Evolutionary conservation across 2,797 vertebrate species (phyloP), one percentile per base, ranked within the genome.

Genomic region (Artibeus lituratus): DNA sequence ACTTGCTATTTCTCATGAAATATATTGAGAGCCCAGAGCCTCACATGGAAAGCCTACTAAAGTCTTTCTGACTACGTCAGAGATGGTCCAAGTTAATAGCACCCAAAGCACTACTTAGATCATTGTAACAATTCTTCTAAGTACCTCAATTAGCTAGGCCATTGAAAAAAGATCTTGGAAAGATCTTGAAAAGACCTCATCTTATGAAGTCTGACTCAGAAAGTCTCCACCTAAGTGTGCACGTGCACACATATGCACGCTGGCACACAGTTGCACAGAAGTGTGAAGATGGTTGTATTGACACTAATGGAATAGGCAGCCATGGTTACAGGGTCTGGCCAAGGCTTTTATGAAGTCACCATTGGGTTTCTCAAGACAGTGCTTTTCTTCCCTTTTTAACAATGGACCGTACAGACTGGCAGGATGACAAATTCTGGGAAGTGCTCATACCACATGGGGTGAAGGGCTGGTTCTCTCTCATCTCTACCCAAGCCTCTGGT

Each of bases 361-460:
- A 2, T 2, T 29, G 39, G 39, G 1, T 77, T 88, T 86, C 67
- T 85, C 55, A 67, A 35, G 70, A 39, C 2, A 49, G 39, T 0
- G 16, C 7, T 44, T 83, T 29, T 24, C 37, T 51, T 9, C 26
- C 16, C 18, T 51, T 22, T 24, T 69, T 12, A n/a, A 8, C n/a
- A 84, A 6, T 59, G 59, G 16, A n/a, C 4, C 19, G 5, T 4
- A 1, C 32, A 1, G 22, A 29, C 42, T 8, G 4, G 85, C 2
- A 0, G 10, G 29, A 7, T 0, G 0, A 26, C 29, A n/a, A 29
- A 4, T 57, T 73, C 37, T 42, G 72, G 35, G 5, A 21, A 37
- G 18, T n/a, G 42, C 15, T 72, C 65, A 11, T 44, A 32, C 47
- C 2, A 0, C 3, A 10, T 32, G 12, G 14, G 37, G 19, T 21